These are phyloP conservation scores for Agonopterix subpropinquella DNA, from an alignment of 2,888 invertebrate species.

Conservation along the genomic window DNA sequence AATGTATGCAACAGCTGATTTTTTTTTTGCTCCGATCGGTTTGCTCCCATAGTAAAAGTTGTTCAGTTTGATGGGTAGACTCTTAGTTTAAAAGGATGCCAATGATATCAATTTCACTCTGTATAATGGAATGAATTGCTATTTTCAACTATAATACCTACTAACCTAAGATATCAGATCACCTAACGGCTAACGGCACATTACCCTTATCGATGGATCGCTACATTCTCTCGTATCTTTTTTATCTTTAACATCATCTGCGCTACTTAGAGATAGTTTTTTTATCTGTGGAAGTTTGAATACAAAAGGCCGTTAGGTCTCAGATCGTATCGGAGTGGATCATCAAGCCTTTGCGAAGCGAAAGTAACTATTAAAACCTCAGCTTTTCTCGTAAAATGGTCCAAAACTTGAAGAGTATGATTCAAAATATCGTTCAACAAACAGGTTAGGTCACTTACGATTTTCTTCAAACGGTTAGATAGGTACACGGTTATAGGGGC, in stretches of 20 bases:
- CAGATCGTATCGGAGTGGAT: conserved; percentile 4
- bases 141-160: no score
- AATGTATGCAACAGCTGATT: no score
- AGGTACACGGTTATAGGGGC: no score
- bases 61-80: no score
- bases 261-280: conserved; percentile 2
- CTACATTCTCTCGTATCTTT: background rate
- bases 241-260: conserved; percentile 1
- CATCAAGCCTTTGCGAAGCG: conserved; percentile 2
- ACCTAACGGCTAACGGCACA: conserved; percentile 7
- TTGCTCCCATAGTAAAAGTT: no score
- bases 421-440: background rate
- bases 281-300: background rate
- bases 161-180: background rate
- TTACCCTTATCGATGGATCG: no score
- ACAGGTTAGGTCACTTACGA: conserved; percentile 8
- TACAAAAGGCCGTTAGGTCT: conserved; percentile 7
- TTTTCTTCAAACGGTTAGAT: no score
- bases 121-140: no score
- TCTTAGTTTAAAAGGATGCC: no score
- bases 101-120: no score
- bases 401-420: background rate
- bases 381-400: conserved; percentile 5
- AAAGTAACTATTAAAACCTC: conserved; percentile 1
- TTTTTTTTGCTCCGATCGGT: no score